Evolutionary conservation across 2,888 invertebrate species (phyloP).

Genomic region (Leptopilina drosophilae): DNA sequence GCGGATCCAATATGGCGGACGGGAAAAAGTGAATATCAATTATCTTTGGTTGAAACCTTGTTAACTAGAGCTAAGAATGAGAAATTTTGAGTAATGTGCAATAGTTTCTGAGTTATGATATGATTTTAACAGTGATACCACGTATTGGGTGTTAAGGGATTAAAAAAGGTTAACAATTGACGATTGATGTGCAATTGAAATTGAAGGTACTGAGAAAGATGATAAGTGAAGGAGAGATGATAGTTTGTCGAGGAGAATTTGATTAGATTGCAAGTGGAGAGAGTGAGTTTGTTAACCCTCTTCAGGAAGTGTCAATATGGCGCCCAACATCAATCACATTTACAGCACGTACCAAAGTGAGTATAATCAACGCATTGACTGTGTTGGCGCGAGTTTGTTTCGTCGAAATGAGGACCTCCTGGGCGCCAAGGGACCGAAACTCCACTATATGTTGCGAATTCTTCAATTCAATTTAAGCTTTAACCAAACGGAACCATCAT

Average conservation of each 20-base stretch:
- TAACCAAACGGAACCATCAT: constrained; percentile 37
- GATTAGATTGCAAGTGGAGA: constrained; percentile 9
- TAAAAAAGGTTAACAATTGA: no score
- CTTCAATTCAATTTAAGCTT: constrained; percentile 28
- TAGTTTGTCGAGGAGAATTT: background rate
- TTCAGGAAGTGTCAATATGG: constrained; percentile 33
- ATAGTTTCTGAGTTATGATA: no score
- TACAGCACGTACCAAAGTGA: constrained; percentile 51
- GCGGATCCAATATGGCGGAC: no score
- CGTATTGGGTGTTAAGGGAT: no score
- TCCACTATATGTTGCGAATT: no score
- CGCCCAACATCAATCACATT: constrained; percentile 61
- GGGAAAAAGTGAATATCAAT: no score
- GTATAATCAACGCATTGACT: constrained; percentile 33
- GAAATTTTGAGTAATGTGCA: no score
- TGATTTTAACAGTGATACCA: no score
- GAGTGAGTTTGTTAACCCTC: constrained; percentile 38
- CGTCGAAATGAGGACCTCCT: constrained; percentile 34
- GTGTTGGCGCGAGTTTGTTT: constrained; percentile 14
- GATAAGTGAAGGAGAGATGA: background rate
- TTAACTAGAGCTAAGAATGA: no score
- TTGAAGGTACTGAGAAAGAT: background rate
- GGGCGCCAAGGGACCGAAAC: constrained; percentile 50
- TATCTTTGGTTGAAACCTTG: no score
- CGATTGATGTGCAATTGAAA: no score